Conservation (phyloP, 1,140 invertebrate species). For the Pseudomyrmex gracilis region DNA sequence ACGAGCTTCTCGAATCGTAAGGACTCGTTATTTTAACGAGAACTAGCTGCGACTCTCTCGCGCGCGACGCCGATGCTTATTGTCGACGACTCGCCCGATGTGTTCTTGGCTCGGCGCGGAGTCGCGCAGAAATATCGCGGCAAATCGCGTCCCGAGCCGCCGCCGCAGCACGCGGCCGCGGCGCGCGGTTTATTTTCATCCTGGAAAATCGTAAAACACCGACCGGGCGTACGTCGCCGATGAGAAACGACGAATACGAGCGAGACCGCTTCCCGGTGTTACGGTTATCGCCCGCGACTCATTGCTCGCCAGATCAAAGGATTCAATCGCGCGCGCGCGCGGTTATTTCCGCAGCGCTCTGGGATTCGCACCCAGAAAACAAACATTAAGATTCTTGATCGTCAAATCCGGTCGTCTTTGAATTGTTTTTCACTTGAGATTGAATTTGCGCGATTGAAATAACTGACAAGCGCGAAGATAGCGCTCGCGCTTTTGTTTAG, state of each 20-base stretch:
- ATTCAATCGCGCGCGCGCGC: slow-evolving; percentile 29
- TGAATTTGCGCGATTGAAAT: background rate
- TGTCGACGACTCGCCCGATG: slow-evolving; percentile 63
- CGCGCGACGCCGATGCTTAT: slow-evolving; percentile 59
- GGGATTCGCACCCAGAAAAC: slow-evolving; percentile 14
- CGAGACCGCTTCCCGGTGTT: slow-evolving; percentile 17
- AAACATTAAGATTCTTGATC: background rate
- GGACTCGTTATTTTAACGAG: slow-evolving; percentile 78
- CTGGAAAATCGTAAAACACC: slow-evolving; percentile 76
- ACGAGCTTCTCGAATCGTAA: slow-evolving; percentile 72
- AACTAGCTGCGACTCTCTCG: slow-evolving; percentile 64
- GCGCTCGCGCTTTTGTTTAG: background rate
- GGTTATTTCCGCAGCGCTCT: slow-evolving; percentile 17
- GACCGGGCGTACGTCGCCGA: slow-evolving; percentile 36
- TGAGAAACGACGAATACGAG: slow-evolving; percentile 25
- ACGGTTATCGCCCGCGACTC: slow-evolving; percentile 31
- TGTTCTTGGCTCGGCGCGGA: slow-evolving; percentile 51
- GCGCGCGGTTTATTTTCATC: slow-evolving; percentile 80
- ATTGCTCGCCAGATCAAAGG: slow-evolving; percentile 49
- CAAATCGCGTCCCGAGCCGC: slow-evolving; percentile 24
- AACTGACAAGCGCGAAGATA: background rate
- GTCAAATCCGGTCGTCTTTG: background rate
- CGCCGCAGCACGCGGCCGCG: slow-evolving; percentile 61
- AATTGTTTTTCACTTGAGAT: background rate
- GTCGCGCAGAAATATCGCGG: slow-evolving; percentile 75